Conservation (phyloP, 2,113 vertebrate genomes). For the Microtus pennsylvanicus region DNA sequence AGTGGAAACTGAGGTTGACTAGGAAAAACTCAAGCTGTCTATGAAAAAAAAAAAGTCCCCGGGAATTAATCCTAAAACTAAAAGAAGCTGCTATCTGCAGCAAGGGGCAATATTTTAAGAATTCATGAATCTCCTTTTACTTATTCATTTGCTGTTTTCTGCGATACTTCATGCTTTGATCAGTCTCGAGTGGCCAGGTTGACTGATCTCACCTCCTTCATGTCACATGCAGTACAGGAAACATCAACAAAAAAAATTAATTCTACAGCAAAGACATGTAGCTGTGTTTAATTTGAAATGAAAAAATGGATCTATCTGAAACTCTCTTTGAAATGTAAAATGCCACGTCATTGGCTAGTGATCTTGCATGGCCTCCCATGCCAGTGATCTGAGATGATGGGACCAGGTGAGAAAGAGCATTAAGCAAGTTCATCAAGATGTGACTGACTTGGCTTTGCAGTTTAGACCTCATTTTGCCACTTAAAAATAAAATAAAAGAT, state of each 20-base stretch:
- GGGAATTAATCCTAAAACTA: conserved; percentile 56
- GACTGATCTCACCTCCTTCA: conserved; percentile 54
- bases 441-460: neutral
- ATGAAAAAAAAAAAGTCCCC: neutral
- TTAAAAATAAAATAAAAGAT: neutral
- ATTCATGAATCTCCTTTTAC: conserved; percentile 74
- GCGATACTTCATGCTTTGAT: conserved; percentile 62
- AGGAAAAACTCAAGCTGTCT: conserved; percentile 42
- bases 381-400: neutral
- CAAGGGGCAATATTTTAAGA: conserved; percentile 70
- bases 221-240: conserved; percentile 36
- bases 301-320: conserved; percentile 14
- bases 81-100: conserved; percentile 47
- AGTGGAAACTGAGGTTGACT: conserved; percentile 17
- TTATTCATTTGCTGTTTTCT: conserved; percentile 77
- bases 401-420: neutral
- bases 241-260: neutral
- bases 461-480: neutral
- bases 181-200: conserved; percentile 56
- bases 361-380: neutral
- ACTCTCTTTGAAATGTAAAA: conserved; percentile 67
- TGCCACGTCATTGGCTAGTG: neutral
- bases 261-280: neutral
- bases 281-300: conserved; percentile 47
- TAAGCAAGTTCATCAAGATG: neutral